These are phyloP conservation scores for Delia radicum DNA, from an alignment of 1,140 invertebrate genomes.

Conservation along the genomic window DNA sequence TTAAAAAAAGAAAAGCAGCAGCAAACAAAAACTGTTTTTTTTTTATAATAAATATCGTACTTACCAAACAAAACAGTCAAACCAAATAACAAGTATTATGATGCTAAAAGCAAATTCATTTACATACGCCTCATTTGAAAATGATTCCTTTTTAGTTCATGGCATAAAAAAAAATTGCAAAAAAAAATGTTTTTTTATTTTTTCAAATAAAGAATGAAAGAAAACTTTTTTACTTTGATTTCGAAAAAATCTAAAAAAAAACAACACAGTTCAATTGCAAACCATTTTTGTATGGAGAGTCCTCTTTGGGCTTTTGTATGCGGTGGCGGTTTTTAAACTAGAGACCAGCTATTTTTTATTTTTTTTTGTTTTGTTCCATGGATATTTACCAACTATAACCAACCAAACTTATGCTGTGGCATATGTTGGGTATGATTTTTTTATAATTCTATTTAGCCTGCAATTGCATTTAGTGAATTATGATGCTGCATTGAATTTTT, in stretches of 20 bases:
- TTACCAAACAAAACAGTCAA: not conserved
- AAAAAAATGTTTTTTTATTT: not conserved
- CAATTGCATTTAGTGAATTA: slow-evolving; percentile 1
- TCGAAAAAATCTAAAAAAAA: not conserved
- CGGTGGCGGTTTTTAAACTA: not conserved
- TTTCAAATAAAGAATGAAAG: not conserved
- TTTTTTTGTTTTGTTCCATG: not conserved
- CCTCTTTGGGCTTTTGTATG: not conserved
- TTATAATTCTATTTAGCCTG: not conserved
- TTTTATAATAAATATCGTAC: not conserved
- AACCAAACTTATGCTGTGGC: not conserved
- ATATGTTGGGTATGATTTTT: not conserved
- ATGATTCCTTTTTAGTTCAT: slow-evolving; percentile 17
- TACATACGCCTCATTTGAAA: slow-evolving; percentile 19
- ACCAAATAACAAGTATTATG: not conserved
- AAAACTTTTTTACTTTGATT: slow-evolving; percentile 5
- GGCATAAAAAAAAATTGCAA: not conserved
- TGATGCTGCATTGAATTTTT: not conserved
- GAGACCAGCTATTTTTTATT: not conserved
- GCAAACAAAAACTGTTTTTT: not conserved
- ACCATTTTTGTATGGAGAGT: not conserved
- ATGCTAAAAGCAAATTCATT: slow-evolving; percentile 20
- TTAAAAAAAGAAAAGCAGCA: not conserved
- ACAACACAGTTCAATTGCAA: not conserved
- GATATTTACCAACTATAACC: not conserved